Evolutionary conservation across 2,113 vertebrate genomes (phyloP).

Genomic region (Amazona guildingii): DNA sequence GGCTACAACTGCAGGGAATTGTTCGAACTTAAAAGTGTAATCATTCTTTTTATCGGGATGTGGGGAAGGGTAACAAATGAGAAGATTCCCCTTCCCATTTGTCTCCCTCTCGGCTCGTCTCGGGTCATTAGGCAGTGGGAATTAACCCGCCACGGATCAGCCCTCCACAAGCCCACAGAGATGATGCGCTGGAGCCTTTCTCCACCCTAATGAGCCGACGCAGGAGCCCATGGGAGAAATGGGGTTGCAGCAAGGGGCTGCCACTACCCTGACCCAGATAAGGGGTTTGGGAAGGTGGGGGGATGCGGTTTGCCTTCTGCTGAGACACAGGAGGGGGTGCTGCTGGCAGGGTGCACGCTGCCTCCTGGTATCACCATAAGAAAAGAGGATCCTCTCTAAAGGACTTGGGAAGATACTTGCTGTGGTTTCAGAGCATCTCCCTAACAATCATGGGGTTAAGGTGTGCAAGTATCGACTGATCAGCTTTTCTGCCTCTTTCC

Average conservation of each 20-base stretch:
- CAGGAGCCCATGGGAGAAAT: neutral
- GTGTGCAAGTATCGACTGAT: neutral
- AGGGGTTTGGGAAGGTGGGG: slow-evolving; percentile 4
- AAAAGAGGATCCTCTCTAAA: neutral
- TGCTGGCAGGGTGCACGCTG: neutral
- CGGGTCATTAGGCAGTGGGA: slow-evolving; percentile 66
- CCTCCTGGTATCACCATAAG: neutral
- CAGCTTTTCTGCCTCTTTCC: neutral
- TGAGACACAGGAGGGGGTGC: neutral
- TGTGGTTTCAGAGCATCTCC: neutral
- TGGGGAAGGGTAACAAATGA: slow-evolving; percentile 55
- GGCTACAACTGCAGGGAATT: slow-evolving; percentile 69
- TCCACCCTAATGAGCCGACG: slow-evolving; percentile 26
- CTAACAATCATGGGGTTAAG: neutral
- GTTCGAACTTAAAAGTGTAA: slow-evolving; percentile 68
- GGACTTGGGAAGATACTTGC: neutral
- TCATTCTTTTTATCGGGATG: slow-evolving; percentile 54
- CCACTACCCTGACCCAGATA: slow-evolving; percentile 39
- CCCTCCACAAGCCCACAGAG: neutral
- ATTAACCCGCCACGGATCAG: slow-evolving; percentile 42
- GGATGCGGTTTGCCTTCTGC: neutral
- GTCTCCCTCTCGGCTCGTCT: neutral
- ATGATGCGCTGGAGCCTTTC: neutral
- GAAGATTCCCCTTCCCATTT: slow-evolving; percentile 51
- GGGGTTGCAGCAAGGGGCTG: neutral